Base-by-base conservation (phyloP, 1,140 invertebrate genomes). In the Tetramorium parvispinum region DNA sequence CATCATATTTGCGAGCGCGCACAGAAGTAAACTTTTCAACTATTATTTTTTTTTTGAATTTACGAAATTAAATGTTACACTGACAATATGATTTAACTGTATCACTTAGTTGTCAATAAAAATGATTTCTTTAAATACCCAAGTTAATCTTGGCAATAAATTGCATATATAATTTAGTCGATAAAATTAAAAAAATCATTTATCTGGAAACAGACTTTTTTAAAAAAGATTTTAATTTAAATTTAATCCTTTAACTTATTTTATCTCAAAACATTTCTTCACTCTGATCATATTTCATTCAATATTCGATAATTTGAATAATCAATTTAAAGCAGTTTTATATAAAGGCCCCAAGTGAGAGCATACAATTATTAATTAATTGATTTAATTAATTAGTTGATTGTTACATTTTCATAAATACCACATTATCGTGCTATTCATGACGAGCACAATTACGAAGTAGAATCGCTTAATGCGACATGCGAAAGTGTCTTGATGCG, bases 371-470 rank as follows among this genome's bases (percentile, higher is more conserved):
- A 61, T 77, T 46, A 63, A 77, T 46, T 46, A 46, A 61, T 77
- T 24, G 24, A 46, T 27, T 77, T 63, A n/a, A 77, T 63, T 77
- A 40, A 61, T 46, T 46, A 46, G 57, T 61, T 59, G n/a, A 10
- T 16, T 57, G n/a, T 76, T 27, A 32, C 10, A 18, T 63, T 77
- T 75, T 75, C 32, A 57, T 75, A 75, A 40, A 40, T 57, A 24
- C 7, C 51, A 21, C 18, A 13, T 10, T 40, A 57, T 37, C 51
- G 18, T n/a, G 24, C 18, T 32, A 37, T 66, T 66, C 43, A 51
- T 27, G 24, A 71, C 68, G 37, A 18, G 4, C 21, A 5, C 43
- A 49, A 49, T 71, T 71, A 51, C 21, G 51, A 49, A 27, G 43
- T 51, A 71, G 16, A 51, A 49, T 5, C 16, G 68, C 37, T 71